A percentile compares a stretch with the other conserved stretches of the same genome.
phyloP scores from a whole-genome alignment of 2,113 vertebrate genomes.

The Saccopteryx bilineata region DNA sequence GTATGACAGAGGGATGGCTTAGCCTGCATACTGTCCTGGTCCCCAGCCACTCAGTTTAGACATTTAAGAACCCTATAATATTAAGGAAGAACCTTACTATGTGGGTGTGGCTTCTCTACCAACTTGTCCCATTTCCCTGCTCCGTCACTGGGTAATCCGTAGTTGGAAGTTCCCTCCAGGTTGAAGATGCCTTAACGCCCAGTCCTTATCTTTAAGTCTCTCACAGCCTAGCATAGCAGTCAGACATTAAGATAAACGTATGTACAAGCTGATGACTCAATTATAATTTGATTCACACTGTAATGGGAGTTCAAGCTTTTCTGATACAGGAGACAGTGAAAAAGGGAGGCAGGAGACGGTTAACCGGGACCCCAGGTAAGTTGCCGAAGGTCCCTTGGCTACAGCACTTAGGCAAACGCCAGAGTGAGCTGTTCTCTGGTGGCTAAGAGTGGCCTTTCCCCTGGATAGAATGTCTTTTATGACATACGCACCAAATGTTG shows the following conservation, averaged over 20 bases:
- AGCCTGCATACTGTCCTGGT: accelerated
- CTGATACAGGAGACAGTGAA: neutral
- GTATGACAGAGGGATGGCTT: neutral
- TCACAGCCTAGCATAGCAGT: neutral
- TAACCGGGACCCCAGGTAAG: neutral
- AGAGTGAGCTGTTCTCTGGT: neutral
- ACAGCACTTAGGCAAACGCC: neutral
- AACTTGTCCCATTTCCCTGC: neutral
- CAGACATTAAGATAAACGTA: neutral
- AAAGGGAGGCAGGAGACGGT: neutral
- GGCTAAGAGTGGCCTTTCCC: neutral
- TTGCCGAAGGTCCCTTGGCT: neutral
- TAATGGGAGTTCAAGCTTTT: neutral
- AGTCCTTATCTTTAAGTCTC: neutral
- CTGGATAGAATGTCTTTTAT: neutral
- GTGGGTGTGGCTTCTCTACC: accelerated
- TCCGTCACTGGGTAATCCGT: neutral
- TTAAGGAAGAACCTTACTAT: neutral
- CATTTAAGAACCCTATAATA: neutral
- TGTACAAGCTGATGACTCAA: neutral
- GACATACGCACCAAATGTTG: neutral
- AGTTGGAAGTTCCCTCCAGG: neutral
- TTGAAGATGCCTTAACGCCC: neutral
- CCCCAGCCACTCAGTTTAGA: neutral
- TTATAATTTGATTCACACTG: neutral